phyloP scores from a whole-genome alignment of 2,888 invertebrate species.

The Barypeithes pellucidus region DNA sequence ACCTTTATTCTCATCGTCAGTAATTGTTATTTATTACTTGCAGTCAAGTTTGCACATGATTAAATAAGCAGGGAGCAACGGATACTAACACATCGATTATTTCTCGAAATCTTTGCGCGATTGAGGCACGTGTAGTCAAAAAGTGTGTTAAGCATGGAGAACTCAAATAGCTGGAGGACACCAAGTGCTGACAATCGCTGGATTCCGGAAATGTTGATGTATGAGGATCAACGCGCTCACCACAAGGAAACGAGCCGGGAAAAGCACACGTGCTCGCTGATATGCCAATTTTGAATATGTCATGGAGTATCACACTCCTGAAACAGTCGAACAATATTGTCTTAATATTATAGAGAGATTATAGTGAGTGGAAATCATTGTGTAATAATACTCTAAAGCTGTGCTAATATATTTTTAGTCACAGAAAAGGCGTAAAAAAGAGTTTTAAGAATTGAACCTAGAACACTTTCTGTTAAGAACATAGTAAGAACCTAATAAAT shows the following conservation, averaged over 20 bases:
- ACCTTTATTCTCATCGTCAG: no score
- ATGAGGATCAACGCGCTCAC: conserved; percentile 34
- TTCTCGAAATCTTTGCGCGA: conserved; percentile 26
- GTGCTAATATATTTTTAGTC: no score
- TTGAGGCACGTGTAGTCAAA: conserved; percentile 22
- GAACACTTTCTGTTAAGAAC: no score
- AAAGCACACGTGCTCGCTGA: conserved; percentile 16
- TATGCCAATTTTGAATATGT: conserved; percentile 24
- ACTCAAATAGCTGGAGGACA: conserved; percentile 40
- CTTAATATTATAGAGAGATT: no score
- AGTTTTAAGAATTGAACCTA: no score
- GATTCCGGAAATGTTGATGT: conserved; percentile 24
- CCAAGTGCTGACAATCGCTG: conserved; percentile 31
- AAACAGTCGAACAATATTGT: no score
- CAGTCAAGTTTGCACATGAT: neutral
- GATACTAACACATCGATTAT: conserved; percentile 32
- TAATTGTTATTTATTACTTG: no score
- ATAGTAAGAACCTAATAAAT: no score
- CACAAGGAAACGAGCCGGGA: conserved; percentile 26
- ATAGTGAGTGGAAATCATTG: no score
- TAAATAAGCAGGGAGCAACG: conserved; percentile 26
- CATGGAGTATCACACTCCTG: no score
- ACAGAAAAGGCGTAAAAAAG: no score
- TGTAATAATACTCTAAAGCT: no score
- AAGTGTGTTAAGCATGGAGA: conserved; percentile 42